Evolutionary conservation across 1,140 invertebrate genomes (phyloP).

Genomic region (Medauroidea extradentata): DNA sequence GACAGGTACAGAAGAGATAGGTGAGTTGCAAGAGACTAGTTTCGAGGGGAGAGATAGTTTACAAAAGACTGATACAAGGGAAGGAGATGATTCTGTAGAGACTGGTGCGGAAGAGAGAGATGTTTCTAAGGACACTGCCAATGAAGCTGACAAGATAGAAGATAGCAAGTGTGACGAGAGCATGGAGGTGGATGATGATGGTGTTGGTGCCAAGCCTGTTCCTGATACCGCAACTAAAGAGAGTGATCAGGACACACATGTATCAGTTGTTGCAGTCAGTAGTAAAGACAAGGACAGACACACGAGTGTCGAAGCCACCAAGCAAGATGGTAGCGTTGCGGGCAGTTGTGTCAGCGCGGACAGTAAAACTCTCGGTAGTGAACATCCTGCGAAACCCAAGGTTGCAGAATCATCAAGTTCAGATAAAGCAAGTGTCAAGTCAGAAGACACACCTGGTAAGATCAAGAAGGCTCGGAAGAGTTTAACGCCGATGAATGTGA

Average conservation of each 20-base stretch:
- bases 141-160: conserved; percentile 2
- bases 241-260: neutral
- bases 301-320: neutral
- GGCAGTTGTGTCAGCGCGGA: too few species aligned
- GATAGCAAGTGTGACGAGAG: conserved; percentile 13
- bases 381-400: neutral
- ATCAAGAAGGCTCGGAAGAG: conserved; percentile 33
- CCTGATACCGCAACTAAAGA: conserved; percentile 13
- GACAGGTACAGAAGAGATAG: conserved; percentile 18
- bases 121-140: neutral
- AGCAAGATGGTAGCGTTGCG: neutral
- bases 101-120: too few species aligned
- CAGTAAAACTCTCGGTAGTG: neutral
- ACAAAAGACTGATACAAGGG: too few species aligned
- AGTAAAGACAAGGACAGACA: too few species aligned
- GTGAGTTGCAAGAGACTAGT: too few species aligned
- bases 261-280: too few species aligned
- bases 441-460: conserved; percentile 24
- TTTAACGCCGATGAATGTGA: conserved; percentile 45
- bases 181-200: conserved; percentile 3
- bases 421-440: too few species aligned
- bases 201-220: too few species aligned
- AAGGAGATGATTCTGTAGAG: too few species aligned
- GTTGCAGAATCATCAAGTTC: neutral
- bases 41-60: too few species aligned